Base-by-base conservation (phyloP, 2,888 invertebrate species). In the Dasypolia templi region DNA sequence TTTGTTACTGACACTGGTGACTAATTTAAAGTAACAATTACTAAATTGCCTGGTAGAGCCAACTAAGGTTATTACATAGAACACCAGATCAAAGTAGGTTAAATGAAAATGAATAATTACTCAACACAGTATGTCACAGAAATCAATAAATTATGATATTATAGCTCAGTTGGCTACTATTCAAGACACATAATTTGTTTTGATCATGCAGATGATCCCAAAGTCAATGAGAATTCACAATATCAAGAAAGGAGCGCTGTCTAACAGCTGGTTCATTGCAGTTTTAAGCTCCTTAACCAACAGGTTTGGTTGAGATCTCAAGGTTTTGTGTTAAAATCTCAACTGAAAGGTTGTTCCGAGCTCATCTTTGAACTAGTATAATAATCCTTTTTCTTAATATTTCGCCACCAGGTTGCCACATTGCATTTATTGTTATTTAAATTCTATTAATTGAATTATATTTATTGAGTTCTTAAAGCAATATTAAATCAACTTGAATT, bases 121-220 rank as follows among this genome's bases (percentile, higher is more conserved):
- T 12, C 32, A 32, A 72, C 12, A 12, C 42, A 62, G 12, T 46
- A 39, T 75, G 22, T 63, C 32, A 51, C 32, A 75, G 42, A 51
- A 62, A 73, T 51, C 42, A 63, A 63, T 72, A 72, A 75, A 62
- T 75, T 72, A 62, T 42, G 39, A 26, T 22, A 75, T 51, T 26
- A 0, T 63, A 53, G 42, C 19, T 32, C 14, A 42, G 22, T 73
- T 75, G 72, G 32, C 72, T 75, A 35, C 22, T 53, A 32, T 64
- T 75, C 76, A 75, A 51, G 42, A 22, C 17, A 75, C 22, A 26
- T 35, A 2, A 75, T 63, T 51, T 53, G 26, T 76, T 64, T 76
- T 53, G 65, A 76, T 76, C 51, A 64, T 26, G 32, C 46, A 32
- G n/a, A 72, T 58, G 29, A 29, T 39, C 19, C 46, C n/a, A 11